Base-by-base conservation (phyloP, 2,888 invertebrate species). In the Teinopalpus imperialis region DNA sequence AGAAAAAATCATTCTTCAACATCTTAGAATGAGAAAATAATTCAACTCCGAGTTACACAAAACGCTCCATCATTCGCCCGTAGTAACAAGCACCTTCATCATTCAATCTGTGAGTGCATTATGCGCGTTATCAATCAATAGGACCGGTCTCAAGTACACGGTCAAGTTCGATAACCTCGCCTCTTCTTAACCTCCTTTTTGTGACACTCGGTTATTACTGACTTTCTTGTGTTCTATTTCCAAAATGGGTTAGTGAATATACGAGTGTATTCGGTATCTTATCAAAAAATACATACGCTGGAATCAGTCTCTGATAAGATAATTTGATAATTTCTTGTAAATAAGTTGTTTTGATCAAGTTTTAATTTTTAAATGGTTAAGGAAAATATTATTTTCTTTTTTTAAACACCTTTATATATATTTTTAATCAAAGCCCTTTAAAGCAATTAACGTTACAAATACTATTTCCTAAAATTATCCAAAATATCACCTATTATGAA, bases 91-190 rank as follows among this genome's bases (percentile, higher is more conserved):
- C 31, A 39, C 44, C 44, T 44, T 39, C 44, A 43, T 45, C 50
- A 61, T 66, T 58, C 59, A 57, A 54, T 66, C 62, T 56, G 56
- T 54, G 58, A 61, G 65, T 67, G 72, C 71, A 72, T 65, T 68
- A 58, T 60, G 52, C 53, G 52, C 61, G 74, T 76, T 75, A 74
- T 74, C 76, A 80, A 81, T 79, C 78, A 75, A 69, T 74, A 67
- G 65, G 68, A 72, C 69, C 69, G 59, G 60, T 61, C 66, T 69
- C 67, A 66, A 62, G 68, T 72, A 65, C 61, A 73, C 67, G 70
- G 67, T 66, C 69, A 74, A 75, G 80, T 75, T 78, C 75, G 70
- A 56, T 71, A 64, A 73, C 74, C 77, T 61, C 55, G 53, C 57
- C 59, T 57, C 56, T 57, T 61, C 53, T 54, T 65, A 49, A 49